A percentile compares a stretch with the other conserved stretches of the same genome.
Conservation (phyloP, 2,113 vertebrate species). For the Apodemus sylvaticus region DNA sequence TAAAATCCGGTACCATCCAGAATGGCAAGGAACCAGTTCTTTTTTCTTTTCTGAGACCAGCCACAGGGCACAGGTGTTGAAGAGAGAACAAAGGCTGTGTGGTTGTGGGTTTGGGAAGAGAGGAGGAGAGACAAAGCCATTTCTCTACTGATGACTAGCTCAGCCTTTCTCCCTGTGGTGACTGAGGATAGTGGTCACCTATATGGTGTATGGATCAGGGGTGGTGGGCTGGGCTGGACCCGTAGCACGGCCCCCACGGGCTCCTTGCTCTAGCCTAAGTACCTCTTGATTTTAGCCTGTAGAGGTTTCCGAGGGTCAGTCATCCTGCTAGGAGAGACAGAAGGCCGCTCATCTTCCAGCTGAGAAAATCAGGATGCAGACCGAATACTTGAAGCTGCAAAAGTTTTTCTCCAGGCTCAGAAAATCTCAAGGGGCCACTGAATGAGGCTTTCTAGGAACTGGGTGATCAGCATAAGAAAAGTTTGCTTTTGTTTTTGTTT, state of each 20-base stretch:
- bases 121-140: not conserved
- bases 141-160: fast-evolving
- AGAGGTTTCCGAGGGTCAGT: not conserved
- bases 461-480: not conserved
- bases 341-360: not conserved
- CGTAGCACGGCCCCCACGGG: not conserved
- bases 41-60: not conserved
- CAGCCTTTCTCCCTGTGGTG: not conserved
- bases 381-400: not conserved
- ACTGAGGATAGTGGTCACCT: not conserved
- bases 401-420: slow-evolving; percentile 9
- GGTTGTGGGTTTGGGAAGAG: not conserved
- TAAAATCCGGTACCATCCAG: not conserved
- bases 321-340: not conserved
- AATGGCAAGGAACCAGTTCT: not conserved
- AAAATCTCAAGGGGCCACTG: not conserved
- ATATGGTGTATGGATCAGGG: not conserved
- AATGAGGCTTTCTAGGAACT: not conserved
- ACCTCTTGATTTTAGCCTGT: not conserved
- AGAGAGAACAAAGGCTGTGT: not conserved
- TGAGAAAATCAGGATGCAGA: slow-evolving; percentile 4
- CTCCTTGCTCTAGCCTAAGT: not conserved
- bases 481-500: not conserved
- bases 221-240: not conserved
- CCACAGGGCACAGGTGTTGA: fast-evolving